Evolutionary conservation across 2,797 vertebrate species (phyloP).

Genomic region (Octomys mimax): DNA sequence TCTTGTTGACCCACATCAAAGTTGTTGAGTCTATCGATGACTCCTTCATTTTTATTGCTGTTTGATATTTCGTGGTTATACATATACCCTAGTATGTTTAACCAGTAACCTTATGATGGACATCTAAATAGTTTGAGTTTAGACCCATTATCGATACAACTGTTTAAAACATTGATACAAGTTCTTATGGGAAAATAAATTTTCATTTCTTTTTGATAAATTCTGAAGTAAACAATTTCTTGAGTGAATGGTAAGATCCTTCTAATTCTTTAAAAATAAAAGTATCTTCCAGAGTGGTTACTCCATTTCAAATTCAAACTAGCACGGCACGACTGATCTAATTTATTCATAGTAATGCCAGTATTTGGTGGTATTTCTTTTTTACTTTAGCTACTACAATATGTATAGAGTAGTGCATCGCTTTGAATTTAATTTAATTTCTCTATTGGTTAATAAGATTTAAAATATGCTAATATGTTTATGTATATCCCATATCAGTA

Average conservation of each 20-base stretch:
- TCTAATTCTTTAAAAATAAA: background rate
- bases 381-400: slow-evolving; percentile 1
- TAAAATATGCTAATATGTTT: background rate
- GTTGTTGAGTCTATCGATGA: background rate
- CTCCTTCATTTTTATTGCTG: background rate
- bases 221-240: background rate
- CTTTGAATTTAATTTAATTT: slow-evolving; percentile 18
- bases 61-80: background rate
- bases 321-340: background rate
- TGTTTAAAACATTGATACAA: background rate
- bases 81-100: background rate
- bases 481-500: background rate
- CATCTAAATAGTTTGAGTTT: background rate
- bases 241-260: background rate
- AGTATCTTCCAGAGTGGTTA: background rate
- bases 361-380: background rate
- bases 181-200: background rate
- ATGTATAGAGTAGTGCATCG: background rate
- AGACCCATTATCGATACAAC: background rate
- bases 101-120: background rate
- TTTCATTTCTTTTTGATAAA: background rate
- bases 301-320: background rate
- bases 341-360: background rate
- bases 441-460: background rate
- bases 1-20: background rate